Percentiles rank a stretch among this genome's conserved stretches.
phyloP scores from a whole-genome alignment of 92 coral and sea anemone species.

The Parazoanthus darwini region DNA sequence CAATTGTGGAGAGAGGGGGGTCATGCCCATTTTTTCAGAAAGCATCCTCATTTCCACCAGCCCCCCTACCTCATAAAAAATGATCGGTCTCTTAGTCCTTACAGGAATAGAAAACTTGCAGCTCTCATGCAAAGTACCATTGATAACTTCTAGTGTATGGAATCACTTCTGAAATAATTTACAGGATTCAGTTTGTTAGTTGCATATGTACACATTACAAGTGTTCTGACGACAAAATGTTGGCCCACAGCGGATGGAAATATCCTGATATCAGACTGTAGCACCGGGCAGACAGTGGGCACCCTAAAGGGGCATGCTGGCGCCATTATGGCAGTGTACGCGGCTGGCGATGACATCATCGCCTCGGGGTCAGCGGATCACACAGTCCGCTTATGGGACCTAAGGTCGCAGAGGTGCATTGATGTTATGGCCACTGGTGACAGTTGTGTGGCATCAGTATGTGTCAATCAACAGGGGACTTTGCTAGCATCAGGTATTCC shows the following conservation, averaged over 20 bases:
- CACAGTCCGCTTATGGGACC: constrained; percentile 96
- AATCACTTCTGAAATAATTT: neutral
- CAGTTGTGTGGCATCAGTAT: constrained; percentile 93
- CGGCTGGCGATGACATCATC: constrained; percentile 87
- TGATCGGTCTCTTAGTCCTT: too few relatives aligned
- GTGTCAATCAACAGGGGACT: constrained; percentile 76
- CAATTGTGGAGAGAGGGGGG: too few relatives aligned
- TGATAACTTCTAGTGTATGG: neutral
- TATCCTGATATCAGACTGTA: constrained; percentile 83
- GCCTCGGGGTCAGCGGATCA: constrained; percentile 97
- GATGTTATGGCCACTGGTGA: constrained; percentile 91
- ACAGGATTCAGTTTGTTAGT: neutral
- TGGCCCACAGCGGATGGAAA: constrained; percentile 76
- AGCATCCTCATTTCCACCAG: too few relatives aligned
- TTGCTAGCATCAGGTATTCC: constrained; percentile 80
- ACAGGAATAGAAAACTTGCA: too few relatives aligned
- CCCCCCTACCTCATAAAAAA: too few relatives aligned
- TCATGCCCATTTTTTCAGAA: too few relatives aligned
- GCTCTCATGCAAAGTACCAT: too few relatives aligned
- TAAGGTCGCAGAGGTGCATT: constrained; percentile 90
- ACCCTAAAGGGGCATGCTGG: constrained; percentile 89
- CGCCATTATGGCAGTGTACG: constrained; percentile 89
- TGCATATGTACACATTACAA: neutral
- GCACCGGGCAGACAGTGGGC: constrained; percentile 89
- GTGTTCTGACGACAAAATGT: neutral